Conservation (phyloP, 2,888 invertebrate species). For the Alloscopus bannaensis region DNA sequence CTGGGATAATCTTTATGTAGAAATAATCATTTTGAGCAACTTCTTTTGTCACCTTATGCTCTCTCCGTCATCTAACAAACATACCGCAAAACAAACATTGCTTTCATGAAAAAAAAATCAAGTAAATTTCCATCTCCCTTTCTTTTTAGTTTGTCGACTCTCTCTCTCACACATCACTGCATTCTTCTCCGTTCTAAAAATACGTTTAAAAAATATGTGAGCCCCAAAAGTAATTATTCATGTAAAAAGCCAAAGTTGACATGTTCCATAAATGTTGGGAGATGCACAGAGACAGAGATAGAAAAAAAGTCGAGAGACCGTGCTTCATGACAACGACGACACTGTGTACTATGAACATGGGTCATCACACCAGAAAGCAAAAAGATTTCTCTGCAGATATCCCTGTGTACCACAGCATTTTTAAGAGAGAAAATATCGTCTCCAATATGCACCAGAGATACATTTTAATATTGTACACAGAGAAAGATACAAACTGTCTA, state of each 20-base stretch:
- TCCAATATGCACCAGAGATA: too few species aligned
- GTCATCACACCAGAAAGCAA: conserved; percentile 24
- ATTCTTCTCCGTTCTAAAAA: conserved; percentile 50
- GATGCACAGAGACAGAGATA: background rate
- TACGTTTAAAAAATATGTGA: conserved; percentile 51
- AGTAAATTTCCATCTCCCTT: background rate
- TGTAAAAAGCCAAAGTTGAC: conserved; percentile 48
- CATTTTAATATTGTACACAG: too few species aligned
- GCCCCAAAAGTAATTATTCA: conserved; percentile 55
- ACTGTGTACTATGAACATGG: conserved; percentile 6
- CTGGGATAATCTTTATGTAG: too few species aligned
- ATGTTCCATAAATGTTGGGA: conserved; percentile 29
- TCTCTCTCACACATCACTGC: conserved; percentile 1
- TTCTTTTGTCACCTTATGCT: background rate
- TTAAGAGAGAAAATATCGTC: too few species aligned
- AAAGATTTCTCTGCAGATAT: background rate
- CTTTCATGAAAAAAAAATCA: too few species aligned
- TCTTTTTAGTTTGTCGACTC: background rate
- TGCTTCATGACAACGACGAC: too few species aligned
- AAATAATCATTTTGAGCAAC: background rate
- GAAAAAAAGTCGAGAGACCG: too few species aligned
- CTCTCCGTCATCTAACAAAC: conserved; percentile 1
- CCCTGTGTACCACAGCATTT: too few species aligned
- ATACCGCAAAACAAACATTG: conserved; percentile 25
- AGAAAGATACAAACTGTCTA: too few species aligned